A percentile compares a stretch with the other conserved stretches of the same genome.
These are phyloP conservation scores for Nemotelus nigrinus DNA, from an alignment of 2,888 invertebrate genomes.

Conservation along the genomic window DNA sequence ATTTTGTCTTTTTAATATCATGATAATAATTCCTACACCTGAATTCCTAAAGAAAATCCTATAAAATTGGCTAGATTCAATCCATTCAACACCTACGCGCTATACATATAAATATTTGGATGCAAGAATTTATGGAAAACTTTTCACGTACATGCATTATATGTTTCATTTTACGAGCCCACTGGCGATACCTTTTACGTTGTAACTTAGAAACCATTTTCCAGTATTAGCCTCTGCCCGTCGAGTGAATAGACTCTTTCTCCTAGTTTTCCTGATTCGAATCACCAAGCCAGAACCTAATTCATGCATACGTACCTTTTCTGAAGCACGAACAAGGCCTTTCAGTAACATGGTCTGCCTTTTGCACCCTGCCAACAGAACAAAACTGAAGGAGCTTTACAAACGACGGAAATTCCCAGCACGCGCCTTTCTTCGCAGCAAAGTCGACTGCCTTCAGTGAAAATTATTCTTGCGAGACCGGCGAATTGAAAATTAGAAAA, in stretches of 20 bases:
- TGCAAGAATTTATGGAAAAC: neutral
- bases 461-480: conserved; percentile 34
- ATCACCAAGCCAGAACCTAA: neutral
- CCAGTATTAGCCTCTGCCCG: neutral
- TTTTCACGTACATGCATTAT: neutral
- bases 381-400: neutral
- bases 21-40: no score
- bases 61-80: no score
- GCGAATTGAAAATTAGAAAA: conserved; percentile 33
- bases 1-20: no score
- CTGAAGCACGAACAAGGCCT: neutral
- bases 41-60: no score
- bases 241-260: neutral
- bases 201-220: neutral
- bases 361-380: neutral
- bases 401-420: neutral
- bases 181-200: neutral
- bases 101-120: no score
- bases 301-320: neutral
- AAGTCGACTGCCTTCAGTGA: conserved; percentile 2
- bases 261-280: neutral
- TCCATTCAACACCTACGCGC: no score
- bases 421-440: neutral
- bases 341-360: neutral
- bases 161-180: conserved; percentile 10